These are phyloP conservation scores for Prosapia bicincta DNA, from an alignment of 2,888 invertebrate genomes.

Conservation along the genomic window DNA sequence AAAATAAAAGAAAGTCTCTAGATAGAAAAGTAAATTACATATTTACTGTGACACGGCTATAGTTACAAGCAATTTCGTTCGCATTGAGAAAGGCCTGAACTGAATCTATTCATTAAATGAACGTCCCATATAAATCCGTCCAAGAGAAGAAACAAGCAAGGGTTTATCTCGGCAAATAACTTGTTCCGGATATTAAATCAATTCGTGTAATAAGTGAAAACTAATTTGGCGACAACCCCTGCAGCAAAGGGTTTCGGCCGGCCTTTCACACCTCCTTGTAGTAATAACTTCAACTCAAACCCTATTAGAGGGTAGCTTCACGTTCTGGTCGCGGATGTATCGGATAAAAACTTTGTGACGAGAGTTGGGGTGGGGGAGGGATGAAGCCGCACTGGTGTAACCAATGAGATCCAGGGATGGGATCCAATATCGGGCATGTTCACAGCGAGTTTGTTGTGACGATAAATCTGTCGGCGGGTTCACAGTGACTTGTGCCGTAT, in stretches of 20 bases:
- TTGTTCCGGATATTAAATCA: neutral
- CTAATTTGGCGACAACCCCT: neutral
- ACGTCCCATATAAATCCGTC: neutral
- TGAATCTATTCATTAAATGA: too few relatives aligned
- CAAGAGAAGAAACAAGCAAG: neutral
- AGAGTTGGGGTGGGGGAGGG: neutral
- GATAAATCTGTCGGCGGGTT: neutral
- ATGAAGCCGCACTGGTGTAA: neutral
- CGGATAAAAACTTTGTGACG: neutral
- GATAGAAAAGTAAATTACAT: too few relatives aligned
- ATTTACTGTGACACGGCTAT: too few relatives aligned
- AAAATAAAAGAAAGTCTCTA: too few relatives aligned
- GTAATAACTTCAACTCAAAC: neutral
- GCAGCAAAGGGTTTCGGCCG: neutral
- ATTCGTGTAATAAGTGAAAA: neutral
- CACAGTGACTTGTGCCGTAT: neutral
- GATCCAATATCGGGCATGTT: neutral
- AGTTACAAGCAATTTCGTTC: too few relatives aligned
- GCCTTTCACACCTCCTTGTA: neutral
- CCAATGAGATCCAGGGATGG: neutral
- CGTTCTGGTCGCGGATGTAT: neutral
- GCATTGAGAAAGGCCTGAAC: too few relatives aligned
- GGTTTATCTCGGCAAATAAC: neutral
- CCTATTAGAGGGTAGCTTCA: neutral
- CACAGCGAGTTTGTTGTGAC: neutral